phyloP scores from a whole-genome alignment of 2,113 vertebrate genomes.

The Salminus brasiliensis region DNA sequence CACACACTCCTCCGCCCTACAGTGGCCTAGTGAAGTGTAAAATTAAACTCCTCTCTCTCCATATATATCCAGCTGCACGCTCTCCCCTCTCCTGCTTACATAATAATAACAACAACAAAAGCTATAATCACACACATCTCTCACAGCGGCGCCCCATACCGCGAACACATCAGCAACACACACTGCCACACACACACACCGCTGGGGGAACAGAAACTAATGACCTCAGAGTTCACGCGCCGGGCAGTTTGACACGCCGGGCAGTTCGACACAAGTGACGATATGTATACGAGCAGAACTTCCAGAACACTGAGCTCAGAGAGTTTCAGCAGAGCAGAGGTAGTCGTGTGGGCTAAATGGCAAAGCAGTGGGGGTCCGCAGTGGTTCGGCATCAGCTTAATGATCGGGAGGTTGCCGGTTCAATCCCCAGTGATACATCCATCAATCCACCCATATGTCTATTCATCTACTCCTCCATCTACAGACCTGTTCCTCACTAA shows the following conservation, averaged over 20 bases:
- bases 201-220: not conserved
- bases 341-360: too few species aligned
- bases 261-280: too few species aligned
- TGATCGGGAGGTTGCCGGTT: too few species aligned
- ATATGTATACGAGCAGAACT: too few species aligned
- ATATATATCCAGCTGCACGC: slow-evolving; percentile 65
- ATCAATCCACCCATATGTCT: too few species aligned
- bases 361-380: too few species aligned
- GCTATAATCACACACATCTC: slow-evolving; percentile 61
- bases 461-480: too few species aligned
- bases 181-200: not conserved
- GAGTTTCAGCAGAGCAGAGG: too few species aligned
- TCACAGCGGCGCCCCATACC: slow-evolving; percentile 63
- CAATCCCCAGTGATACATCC: too few species aligned
- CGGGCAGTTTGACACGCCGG: slow-evolving; percentile 15
- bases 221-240: slow-evolving; percentile 6
- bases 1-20: slow-evolving; percentile 13
- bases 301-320: too few species aligned
- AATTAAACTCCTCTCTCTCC: slow-evolving; percentile 75
- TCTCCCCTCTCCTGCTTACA: slow-evolving; percentile 64
- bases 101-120: slow-evolving; percentile 70
- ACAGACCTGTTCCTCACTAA: too few species aligned
- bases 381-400: too few species aligned
- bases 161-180: slow-evolving; percentile 7
- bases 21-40: slow-evolving; percentile 75